Percentiles rank a stretch among this genome's conserved stretches.
phyloP scores from a whole-genome alignment of 92 coral and sea anemone species.

The Blastomussa wellsi region DNA sequence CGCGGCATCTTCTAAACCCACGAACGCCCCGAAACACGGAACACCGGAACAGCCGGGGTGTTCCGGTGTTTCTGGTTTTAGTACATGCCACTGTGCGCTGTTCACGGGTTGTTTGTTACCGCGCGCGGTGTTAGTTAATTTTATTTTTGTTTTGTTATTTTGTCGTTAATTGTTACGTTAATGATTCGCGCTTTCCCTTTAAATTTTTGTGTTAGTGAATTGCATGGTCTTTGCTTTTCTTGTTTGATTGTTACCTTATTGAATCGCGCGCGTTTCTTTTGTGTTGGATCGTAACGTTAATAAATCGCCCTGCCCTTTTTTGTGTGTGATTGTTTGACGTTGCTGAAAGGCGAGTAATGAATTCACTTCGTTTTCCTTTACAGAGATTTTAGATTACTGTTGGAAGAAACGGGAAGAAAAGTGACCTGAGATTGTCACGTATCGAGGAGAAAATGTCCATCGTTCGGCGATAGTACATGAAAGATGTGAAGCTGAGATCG shows the following conservation, averaged over 20 bases:
- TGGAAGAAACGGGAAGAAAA: conserved; percentile 9
- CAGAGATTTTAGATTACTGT: conserved; percentile 32
- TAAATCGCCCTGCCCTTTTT: not conserved
- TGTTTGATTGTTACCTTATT: not conserved
- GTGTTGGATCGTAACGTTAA: not conserved
- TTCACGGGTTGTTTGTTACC: not conserved
- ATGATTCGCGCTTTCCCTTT: not conserved
- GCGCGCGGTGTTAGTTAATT: not conserved
- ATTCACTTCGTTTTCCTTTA: not conserved
- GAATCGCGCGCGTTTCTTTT: not conserved
- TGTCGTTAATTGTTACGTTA: not conserved
- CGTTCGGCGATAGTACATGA: not conserved
- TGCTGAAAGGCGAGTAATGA: not conserved
- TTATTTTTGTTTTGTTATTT: not conserved
- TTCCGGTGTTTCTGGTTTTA: no score
- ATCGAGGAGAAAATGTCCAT: not conserved
- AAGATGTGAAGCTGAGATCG: not conserved
- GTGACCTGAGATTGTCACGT: not conserved
- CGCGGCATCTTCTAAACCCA: not conserved
- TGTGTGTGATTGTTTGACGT: not conserved
- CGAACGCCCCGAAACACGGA: no score
- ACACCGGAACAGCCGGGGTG: no score
- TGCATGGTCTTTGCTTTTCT: not conserved
- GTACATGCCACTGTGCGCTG: not conserved
- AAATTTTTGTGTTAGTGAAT: not conserved